These are phyloP conservation scores for Mixornis gularis DNA, from an alignment of 2,113 vertebrate genomes.

Conservation along the genomic window DNA sequence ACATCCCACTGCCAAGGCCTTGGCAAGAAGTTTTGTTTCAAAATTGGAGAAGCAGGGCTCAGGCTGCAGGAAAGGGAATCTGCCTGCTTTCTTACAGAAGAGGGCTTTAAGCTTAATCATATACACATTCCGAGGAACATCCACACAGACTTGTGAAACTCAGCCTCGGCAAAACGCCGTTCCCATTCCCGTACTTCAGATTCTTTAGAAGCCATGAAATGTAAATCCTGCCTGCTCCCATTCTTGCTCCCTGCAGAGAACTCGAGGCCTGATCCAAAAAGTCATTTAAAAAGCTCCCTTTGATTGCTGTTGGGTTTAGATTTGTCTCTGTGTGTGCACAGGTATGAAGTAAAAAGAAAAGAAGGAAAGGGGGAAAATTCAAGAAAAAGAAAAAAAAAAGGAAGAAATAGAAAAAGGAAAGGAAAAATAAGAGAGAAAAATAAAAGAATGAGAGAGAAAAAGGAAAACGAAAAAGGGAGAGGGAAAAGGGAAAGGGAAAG, in stretches of 20 bases:
- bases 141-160: neutral
- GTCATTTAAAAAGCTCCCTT: neutral
- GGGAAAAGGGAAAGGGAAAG: rapidly evolving
- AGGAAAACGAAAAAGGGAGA: neutral
- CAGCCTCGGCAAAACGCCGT: neutral
- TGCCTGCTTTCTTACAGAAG: neutral
- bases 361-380: neutral
- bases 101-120: neutral
- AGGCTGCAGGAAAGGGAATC: neutral
- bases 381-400: neutral
- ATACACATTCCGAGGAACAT: neutral
- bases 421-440: too few relatives aligned
- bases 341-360: neutral
- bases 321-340: neutral
- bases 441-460: too few relatives aligned
- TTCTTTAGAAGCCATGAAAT: neutral
- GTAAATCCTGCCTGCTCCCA: neutral
- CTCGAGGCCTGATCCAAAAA: neutral
- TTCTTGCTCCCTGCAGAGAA: neutral
- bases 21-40: neutral
- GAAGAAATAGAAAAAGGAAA: neutral
- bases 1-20: neutral
- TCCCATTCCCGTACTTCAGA: neutral
- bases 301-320: neutral
- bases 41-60: neutral